Evolutionary conservation across 2,888 invertebrate species (phyloP).

Genomic region (Parnassius apollo): DNA sequence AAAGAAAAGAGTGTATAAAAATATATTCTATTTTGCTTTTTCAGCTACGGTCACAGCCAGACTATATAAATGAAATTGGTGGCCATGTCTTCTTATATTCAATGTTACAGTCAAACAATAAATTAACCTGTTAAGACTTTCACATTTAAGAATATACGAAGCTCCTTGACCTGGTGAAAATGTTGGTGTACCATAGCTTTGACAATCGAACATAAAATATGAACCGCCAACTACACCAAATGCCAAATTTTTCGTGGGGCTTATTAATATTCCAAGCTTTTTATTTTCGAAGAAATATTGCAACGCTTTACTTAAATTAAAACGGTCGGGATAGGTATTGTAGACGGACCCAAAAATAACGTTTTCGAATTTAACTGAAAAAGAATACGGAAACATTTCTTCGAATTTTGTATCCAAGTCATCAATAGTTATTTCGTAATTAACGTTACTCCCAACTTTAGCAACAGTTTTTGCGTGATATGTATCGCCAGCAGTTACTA

Average conservation of each 20-base stretch:
- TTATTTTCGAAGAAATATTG: conserved; percentile 81
- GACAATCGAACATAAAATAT: conserved; percentile 86
- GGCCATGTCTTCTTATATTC: conserved; percentile 77
- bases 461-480: conserved; percentile 77
- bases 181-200: conserved; percentile 81
- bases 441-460: conserved; percentile 61
- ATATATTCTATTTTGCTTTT: conserved; percentile 50
- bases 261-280: conserved; percentile 77
- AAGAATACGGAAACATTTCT: conserved; percentile 80
- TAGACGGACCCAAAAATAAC: conserved; percentile 83
- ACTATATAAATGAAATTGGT: conserved; percentile 76
- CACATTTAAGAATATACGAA: conserved; percentile 82
- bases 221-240: conserved; percentile 77
- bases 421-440: conserved; percentile 80
- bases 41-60: conserved; percentile 48
- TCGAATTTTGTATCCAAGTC: conserved; percentile 79
- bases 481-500: conserved; percentile 80
- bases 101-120: conserved; percentile 83
- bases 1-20: no score
- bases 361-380: conserved; percentile 79
- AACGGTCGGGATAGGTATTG: conserved; percentile 74
- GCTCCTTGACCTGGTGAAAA: conserved; percentile 81
- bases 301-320: conserved; percentile 84
- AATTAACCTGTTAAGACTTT: conserved; percentile 81
- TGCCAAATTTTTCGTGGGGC: conserved; percentile 74